A percentile compares a stretch with the other conserved stretches of the same genome.
Conservation (phyloP, 2,888 invertebrate species). For the Chrysopilus asiliformis region DNA sequence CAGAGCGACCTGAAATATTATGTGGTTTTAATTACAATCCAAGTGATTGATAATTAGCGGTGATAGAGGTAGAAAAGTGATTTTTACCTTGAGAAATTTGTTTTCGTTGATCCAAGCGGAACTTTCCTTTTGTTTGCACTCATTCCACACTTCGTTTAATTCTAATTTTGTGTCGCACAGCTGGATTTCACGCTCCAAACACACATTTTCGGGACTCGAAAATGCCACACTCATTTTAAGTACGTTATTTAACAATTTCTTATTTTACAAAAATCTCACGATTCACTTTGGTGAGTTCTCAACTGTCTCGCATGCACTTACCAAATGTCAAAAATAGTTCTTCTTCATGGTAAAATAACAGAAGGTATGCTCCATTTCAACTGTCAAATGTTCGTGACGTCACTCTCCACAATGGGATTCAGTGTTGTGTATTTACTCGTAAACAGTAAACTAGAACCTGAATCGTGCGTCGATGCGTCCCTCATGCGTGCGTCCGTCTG, state of each 20-base stretch:
- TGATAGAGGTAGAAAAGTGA: conserved; percentile 1
- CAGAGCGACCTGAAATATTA: conserved; percentile 57
- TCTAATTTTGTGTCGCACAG: conserved; percentile 14
- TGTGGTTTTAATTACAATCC: conserved; percentile 5
- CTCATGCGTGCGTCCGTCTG: too few species aligned
- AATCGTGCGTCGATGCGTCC: too few species aligned
- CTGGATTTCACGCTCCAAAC: conserved; percentile 26
- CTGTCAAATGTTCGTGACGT: too few species aligned
- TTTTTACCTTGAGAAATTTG: conserved; percentile 48
- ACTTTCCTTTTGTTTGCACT: conserved; percentile 25
- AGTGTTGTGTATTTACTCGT: too few species aligned
- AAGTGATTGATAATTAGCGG: conserved; percentile 6
- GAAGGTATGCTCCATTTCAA: too few species aligned
- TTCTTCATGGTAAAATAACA: too few species aligned
- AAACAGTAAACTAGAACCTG: too few species aligned
- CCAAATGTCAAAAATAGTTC: too few species aligned
- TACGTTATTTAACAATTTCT: background rate
- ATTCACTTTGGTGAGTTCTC: too few species aligned
- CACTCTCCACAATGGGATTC: too few species aligned
- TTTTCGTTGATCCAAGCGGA: conserved; percentile 54
- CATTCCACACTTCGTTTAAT: conserved; percentile 30
- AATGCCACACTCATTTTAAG: conserved; percentile 23
- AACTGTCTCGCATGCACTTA: too few species aligned
- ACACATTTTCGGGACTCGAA: conserved; percentile 27
- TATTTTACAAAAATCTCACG: background rate